A percentile compares a stretch with the other conserved stretches of the same genome.
phyloP scores from a whole-genome alignment of 2,888 invertebrate species.

The Himalopsyche tibetana region DNA sequence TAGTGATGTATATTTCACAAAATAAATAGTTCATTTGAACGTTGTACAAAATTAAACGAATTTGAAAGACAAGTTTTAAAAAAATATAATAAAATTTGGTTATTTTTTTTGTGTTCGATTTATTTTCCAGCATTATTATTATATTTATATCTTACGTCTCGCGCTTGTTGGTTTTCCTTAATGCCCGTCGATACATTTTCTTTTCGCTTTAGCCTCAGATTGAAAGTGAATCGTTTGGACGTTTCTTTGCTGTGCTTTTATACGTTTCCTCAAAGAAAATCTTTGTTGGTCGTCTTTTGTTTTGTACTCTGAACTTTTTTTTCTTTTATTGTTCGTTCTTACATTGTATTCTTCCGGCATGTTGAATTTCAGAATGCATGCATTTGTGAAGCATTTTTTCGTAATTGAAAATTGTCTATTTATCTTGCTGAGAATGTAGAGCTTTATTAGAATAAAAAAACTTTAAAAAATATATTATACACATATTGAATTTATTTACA shows the following conservation, averaged over 20 bases:
- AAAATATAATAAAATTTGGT: too few relatives aligned
- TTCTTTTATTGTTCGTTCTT: background rate
- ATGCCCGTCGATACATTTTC: slow-evolving; percentile 2
- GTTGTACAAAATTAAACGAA: too few relatives aligned
- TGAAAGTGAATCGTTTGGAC: slow-evolving; percentile 37
- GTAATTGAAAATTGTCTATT: too few relatives aligned
- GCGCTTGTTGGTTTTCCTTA: background rate
- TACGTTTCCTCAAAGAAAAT: slow-evolving; percentile 35
- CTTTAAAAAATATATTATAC: too few relatives aligned
- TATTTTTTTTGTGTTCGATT: too few relatives aligned
- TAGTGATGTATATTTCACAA: too few relatives aligned
- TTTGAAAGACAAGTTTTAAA: too few relatives aligned
- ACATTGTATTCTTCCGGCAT: background rate
- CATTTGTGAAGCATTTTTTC: too few relatives aligned
- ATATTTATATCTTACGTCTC: background rate
- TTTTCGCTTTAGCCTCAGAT: slow-evolving; percentile 19
- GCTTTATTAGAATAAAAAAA: background rate
- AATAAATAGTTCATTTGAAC: too few relatives aligned
- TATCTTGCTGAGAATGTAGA: background rate
- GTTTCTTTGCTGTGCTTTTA: background rate
- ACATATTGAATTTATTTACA: too few relatives aligned
- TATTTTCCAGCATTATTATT: too few relatives aligned
- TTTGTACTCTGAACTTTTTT: background rate
- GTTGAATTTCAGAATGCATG: background rate
- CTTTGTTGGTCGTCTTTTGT: slow-evolving; percentile 4